Evolutionary conservation across 2,888 invertebrate species (phyloP), one percentile per base, ranked within the genome.

Genomic region (Liopterus haemorrhoidalis): DNA sequence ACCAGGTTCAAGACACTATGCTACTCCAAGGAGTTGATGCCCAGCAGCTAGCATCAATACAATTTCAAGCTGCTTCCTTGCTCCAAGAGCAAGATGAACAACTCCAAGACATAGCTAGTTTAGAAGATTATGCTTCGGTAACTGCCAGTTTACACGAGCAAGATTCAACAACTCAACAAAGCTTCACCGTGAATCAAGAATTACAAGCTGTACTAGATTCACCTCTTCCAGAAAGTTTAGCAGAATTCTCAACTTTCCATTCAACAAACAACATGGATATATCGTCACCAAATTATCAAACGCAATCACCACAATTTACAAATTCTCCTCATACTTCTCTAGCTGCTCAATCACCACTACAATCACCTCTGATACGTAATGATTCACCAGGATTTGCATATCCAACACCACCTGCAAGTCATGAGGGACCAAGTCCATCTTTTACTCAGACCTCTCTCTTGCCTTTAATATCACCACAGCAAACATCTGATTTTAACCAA

Each of bases 341-440:
- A 41, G 69, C 71, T 39, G 73, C 71, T 9, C 72, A 76, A 52
- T 80, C 79, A 1, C 81, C 81, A 0, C 56, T 81, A 48, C 78
- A 80, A 51, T 81, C 81, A 19, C 82, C 82, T 0, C 57, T 76
- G 24, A 71, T 75, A 14, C 66, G 74, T 49, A 76, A 76, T 57
- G 77, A 78, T 46, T 84, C 85, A n/a, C 85, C 85, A 1, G 81
- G 83, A 24, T 75, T 89, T 57, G 79, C 85, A 15, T 90, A 89
- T 62, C 89, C 90, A 2, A 90, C 90, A 5, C 90, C 90, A 15
- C 89, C 90, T 3, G 88, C 89, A 1, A 89, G 88, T 55, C 88
- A 88, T 57, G 89, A 88, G 69, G 86, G 86, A 15, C 79, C 82
- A 48, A 79, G 81, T 50, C 83, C 82, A 6, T 68, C 66, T 47